These are phyloP conservation scores for Pangasius macronema DNA, from an alignment of 2,797 vertebrate species.

Conservation along the genomic window DNA sequence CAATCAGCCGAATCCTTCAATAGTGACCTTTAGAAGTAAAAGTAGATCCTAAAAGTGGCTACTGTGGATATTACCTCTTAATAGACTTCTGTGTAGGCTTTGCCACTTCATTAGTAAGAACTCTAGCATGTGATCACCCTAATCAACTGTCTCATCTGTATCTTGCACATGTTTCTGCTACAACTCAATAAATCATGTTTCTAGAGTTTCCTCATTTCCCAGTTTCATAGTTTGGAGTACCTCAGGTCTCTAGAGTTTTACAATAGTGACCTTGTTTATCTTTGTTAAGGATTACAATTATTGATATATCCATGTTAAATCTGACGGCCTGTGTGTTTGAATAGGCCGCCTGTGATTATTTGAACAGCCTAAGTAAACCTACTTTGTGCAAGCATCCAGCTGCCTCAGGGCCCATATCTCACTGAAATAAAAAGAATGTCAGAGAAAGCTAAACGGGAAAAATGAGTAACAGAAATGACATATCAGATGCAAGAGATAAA, in stretches of 20 bases:
- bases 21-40: neutral
- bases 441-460: neutral
- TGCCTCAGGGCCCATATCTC: neutral
- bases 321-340: neutral
- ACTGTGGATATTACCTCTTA: neutral
- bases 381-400: neutral
- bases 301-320: neutral
- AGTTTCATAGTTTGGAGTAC: neutral
- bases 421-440: conserved; percentile 1
- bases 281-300: neutral
- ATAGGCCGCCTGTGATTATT: neutral
- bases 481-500: neutral
- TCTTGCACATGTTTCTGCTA: neutral
- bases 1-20: neutral
- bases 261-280: neutral
- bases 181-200: neutral
- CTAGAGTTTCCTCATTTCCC: neutral
- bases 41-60: neutral
- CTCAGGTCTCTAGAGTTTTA: neutral
- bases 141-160: neutral
- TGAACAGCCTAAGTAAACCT: neutral
- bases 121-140: neutral
- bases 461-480: neutral
- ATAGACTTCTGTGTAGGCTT: neutral
- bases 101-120: neutral